A percentile compares a stretch with the other conserved stretches of the same genome.
These are phyloP conservation scores for Saimiri boliviensis DNA, from an alignment of 2,113 vertebrate species.

Conservation along the genomic window DNA sequence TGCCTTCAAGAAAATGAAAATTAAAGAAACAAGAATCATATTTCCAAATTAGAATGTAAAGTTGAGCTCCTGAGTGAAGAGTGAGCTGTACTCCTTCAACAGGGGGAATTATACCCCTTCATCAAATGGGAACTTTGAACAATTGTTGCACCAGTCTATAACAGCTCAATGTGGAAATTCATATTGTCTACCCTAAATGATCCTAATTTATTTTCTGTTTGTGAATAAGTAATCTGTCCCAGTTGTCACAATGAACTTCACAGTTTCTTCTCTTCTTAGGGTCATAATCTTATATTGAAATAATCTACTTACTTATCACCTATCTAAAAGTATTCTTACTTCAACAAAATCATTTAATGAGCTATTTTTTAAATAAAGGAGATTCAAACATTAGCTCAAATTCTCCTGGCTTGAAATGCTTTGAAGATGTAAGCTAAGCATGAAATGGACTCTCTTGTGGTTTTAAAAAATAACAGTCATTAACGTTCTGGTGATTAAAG, in stretches of 20 bases:
- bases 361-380: neutral
- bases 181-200: neutral
- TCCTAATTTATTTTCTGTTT: neutral
- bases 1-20: neutral
- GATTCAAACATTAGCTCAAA: neutral
- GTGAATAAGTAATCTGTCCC: neutral
- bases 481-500: constrained; percentile 11
- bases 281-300: neutral
- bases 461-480: neutral
- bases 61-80: neutral
- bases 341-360: neutral
- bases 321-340: neutral
- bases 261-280: neutral
- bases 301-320: neutral
- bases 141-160: neutral
- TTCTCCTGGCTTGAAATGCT: neutral
- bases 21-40: neutral
- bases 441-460: neutral
- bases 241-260: neutral
- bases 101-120: no score
- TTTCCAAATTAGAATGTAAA: neutral
- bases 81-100: no score
- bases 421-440: neutral
- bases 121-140: neutral
- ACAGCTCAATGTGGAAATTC: neutral